Conservation (phyloP, 2,113 vertebrate species). For the Cyanistes caeruleus region DNA sequence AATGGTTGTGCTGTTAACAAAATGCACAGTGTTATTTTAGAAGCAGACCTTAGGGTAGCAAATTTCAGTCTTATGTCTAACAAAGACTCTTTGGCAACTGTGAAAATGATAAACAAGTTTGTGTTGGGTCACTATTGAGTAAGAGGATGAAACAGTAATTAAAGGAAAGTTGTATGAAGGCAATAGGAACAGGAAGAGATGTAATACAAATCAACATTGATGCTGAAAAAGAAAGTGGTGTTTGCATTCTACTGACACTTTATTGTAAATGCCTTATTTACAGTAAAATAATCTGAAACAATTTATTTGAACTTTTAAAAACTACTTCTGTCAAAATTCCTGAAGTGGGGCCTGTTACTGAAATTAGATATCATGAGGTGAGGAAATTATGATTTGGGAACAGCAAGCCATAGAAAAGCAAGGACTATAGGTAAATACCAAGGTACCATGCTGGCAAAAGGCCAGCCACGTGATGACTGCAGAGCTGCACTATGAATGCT, state of each 20-base stretch:
- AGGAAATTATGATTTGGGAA: background rate
- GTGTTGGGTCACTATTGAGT: background rate
- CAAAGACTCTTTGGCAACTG: background rate
- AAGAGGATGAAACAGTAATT: background rate
- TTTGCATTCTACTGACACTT: background rate
- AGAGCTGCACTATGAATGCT: background rate
- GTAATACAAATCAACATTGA: background rate
- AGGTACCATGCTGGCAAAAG: background rate
- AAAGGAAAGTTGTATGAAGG: background rate
- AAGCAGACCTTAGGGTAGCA: background rate
- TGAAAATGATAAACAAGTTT: background rate
- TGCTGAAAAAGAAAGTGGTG: background rate
- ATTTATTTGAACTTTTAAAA: background rate
- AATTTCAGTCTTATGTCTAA: background rate
- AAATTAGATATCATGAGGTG: background rate
- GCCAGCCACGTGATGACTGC: background rate
- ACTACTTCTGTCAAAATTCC: background rate
- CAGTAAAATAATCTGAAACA: background rate
- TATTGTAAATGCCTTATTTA: background rate
- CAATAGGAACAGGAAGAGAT: background rate
- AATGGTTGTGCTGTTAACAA: background rate
- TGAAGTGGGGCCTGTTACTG: background rate
- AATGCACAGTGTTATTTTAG: background rate
- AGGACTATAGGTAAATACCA: background rate
- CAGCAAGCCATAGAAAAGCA: background rate